A percentile compares a stretch with the other conserved stretches of the same genome.
Evolutionary conservation across 2,113 vertebrate genomes (phyloP).

Genomic region (Tapirus terrestris): DNA sequence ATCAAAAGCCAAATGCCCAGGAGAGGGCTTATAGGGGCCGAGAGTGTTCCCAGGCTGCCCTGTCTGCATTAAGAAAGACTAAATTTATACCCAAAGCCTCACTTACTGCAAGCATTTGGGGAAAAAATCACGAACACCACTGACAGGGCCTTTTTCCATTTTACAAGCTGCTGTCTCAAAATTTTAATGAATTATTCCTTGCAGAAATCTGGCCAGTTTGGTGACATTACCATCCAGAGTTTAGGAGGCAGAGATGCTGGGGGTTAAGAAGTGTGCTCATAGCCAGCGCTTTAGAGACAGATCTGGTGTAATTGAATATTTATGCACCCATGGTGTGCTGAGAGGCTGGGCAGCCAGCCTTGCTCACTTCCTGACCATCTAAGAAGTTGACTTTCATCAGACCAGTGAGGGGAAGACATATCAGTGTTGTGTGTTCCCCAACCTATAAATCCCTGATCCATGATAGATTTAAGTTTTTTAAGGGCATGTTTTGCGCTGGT

Average conservation of each 20-base stretch:
- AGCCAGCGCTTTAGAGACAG: neutral
- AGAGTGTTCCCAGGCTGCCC: neutral
- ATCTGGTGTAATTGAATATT: neutral
- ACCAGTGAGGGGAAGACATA: neutral
- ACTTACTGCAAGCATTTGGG: neutral
- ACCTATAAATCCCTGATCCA: neutral
- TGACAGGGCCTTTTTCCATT: neutral
- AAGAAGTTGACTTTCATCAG: neutral
- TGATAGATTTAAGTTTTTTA: neutral
- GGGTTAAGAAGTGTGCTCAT: neutral
- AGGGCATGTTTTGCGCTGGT: neutral
- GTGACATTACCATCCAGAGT: neutral
- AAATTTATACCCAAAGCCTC: neutral
- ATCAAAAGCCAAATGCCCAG: neutral
- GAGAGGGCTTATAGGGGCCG: neutral
- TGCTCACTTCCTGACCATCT: neutral
- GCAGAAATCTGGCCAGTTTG: neutral
- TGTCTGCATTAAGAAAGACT: neutral
- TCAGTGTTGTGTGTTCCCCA: neutral
- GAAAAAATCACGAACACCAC: neutral
- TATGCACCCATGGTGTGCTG: neutral
- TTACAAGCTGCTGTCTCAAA: conserved; percentile 40
- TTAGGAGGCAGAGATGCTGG: neutral
- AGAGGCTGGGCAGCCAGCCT: neutral
- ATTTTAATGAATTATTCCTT: conserved; percentile 54